These are phyloP conservation scores for Leptinotarsa tumamoca DNA, from an alignment of 2,888 invertebrate genomes.

Conservation along the genomic window DNA sequence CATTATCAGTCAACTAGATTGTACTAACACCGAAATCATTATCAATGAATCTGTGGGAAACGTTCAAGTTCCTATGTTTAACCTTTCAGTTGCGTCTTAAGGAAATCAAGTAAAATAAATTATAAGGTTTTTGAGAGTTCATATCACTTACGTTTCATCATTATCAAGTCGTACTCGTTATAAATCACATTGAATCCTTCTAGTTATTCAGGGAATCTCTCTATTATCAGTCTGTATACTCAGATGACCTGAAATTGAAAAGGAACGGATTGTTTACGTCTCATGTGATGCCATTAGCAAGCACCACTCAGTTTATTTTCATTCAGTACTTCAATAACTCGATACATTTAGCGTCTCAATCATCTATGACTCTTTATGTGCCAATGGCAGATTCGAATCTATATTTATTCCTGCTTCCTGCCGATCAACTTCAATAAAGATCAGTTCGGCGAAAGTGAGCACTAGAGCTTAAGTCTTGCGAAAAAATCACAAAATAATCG, in stretches of 20 bases:
- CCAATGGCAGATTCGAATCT: conserved; percentile 26
- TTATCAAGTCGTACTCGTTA: no score
- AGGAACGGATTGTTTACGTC: neutral
- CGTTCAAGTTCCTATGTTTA: no score
- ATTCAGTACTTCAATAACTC: conserved; percentile 27
- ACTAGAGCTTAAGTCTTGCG: conserved; percentile 8
- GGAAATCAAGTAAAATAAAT: no score
- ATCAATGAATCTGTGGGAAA: no score
- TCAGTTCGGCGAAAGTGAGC: no score
- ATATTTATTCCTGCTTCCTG: conserved; percentile 26
- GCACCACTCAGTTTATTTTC: neutral
- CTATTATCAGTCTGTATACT: neutral
- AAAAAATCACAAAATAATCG: conserved; percentile 8
- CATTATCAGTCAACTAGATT: no score
- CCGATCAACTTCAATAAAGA: conserved; percentile 7
- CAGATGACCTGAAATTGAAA: neutral
- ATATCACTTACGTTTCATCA: no score
- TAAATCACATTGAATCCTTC: no score
- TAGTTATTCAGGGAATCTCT: no score
- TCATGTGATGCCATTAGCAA: neutral
- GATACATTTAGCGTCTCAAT: conserved; percentile 30
- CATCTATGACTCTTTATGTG: conserved; percentile 15
- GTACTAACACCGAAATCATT: no score
- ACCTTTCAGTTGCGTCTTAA: no score
- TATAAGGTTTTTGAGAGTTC: no score